These are phyloP conservation scores for Scopus umbretta DNA, from an alignment of 2,113 vertebrate species.

Conservation along the genomic window DNA sequence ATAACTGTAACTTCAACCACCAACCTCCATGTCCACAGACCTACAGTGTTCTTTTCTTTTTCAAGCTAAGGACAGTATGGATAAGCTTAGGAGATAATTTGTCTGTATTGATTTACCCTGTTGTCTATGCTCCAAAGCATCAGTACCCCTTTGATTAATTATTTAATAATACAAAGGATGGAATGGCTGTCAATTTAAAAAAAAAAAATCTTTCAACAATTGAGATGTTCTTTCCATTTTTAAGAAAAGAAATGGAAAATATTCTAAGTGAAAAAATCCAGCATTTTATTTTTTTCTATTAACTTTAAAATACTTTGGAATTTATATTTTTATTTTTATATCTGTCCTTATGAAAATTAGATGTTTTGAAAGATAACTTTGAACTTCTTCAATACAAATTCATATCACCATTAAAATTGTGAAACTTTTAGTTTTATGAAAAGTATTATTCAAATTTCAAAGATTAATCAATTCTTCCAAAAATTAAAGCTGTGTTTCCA, in stretches of 20 bases:
- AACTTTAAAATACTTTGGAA: not conserved
- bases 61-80: not conserved
- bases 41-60: not conserved
- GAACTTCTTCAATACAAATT: not conserved
- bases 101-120: not conserved
- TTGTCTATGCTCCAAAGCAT: not conserved
- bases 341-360: not conserved
- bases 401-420: not conserved
- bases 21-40: not conserved
- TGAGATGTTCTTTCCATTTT: not conserved
- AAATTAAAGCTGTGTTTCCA: not conserved
- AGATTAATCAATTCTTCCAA: not conserved
- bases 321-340: not conserved
- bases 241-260: not conserved
- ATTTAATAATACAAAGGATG: not conserved
- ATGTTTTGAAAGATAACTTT: not conserved
- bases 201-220: not conserved
- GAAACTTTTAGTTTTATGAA: not conserved
- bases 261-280: not conserved
- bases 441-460: not conserved
- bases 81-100: not conserved
- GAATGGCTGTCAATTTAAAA: not conserved
- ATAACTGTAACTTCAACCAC: not conserved
- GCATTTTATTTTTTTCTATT: not conserved
- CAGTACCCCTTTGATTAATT: not conserved